Conservation (phyloP, 2,888 invertebrate species). For the Griposia aprilina region DNA sequence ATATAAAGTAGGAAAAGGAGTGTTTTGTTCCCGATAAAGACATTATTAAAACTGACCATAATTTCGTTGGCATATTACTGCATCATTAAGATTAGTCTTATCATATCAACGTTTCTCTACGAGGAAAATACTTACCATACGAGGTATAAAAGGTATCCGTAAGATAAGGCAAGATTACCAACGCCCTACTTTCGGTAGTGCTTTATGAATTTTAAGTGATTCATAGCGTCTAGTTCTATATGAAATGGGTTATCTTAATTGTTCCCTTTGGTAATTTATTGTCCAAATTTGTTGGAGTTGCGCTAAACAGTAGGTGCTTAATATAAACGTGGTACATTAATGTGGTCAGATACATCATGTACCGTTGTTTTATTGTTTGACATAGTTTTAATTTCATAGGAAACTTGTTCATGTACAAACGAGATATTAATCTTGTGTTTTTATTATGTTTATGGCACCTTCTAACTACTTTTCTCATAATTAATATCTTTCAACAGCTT, state of each 20-base stretch:
- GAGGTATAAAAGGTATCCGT: slow-evolving; percentile 74
- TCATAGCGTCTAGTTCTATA: slow-evolving; percentile 76
- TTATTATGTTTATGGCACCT: slow-evolving; percentile 13
- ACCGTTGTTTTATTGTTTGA: slow-evolving; percentile 62
- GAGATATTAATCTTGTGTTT: slow-evolving; percentile 42
- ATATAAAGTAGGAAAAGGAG: slow-evolving; percentile 77
- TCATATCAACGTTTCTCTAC: slow-evolving; percentile 79
- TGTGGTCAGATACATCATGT: slow-evolving; percentile 64
- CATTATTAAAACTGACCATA: slow-evolving; percentile 79
- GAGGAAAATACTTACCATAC: slow-evolving; percentile 81
- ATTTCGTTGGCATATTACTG: slow-evolving; percentile 78
- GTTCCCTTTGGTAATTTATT: slow-evolving; percentile 73
- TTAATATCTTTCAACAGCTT: slow-evolving; percentile 27
- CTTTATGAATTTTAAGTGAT: slow-evolving; percentile 82
- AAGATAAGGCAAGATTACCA: slow-evolving; percentile 82
- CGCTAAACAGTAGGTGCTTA: slow-evolving; percentile 66
- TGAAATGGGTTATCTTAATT: slow-evolving; percentile 83
- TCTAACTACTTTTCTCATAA: slow-evolving; percentile 25
- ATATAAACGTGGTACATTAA: slow-evolving; percentile 65
- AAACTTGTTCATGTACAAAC: slow-evolving; percentile 43
- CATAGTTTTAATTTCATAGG: slow-evolving; percentile 60
- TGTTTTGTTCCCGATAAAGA: slow-evolving; percentile 81
- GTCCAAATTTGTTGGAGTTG: slow-evolving; percentile 66
- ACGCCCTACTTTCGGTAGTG: slow-evolving; percentile 83
- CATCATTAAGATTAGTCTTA: slow-evolving; percentile 84